Base-by-base conservation (phyloP, 2,113 vertebrate genomes). In the Choloepus hoffmanni region DNA sequence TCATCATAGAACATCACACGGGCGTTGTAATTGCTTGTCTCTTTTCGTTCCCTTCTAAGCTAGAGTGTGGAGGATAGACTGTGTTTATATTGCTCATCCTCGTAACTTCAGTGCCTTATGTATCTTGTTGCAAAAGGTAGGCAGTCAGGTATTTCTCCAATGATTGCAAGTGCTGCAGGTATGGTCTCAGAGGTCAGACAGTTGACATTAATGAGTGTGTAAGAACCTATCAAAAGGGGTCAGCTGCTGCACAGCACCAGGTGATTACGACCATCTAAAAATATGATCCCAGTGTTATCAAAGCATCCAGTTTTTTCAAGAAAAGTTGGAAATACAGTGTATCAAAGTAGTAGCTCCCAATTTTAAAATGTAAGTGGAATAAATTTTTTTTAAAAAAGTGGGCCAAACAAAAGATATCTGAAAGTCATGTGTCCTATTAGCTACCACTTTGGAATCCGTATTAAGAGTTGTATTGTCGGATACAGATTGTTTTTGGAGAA, bases 41-140 rank as follows among this genome's bases (percentile, higher is more conserved):
- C 40, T 87, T 26, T 43, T 48, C 65, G 26, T 89, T 92, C 33
- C 30, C 43, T 40, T 33, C 43, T 65, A 60, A 86, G 28, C 3
- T 43, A 85, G 89, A 26, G 13, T 33, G 11, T 53, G 14, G 10
- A 21, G 60, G n/a, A 33, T 30, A 28, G 23, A 76, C 18, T 33
- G 4, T 65, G 24, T 79, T 85, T 95, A 72, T 85, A 43, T 81
- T 89, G 70, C 58, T 96, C 43, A 50, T 87, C 63, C 91, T 95
- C 70, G 53, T 82, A 84, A 83, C 18, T 82, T 21, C 4, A 67
- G 43, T 55, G 58, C 62, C 60, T 68, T 16, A 23, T 63, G 30
- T 18, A 36, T 3, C 53, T 86, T 3, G 1, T 53, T n/a, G 8
- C 9, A 15, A 11, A 48, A 83, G 28, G 63, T 43, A 45, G 65